Percentiles rank a stretch among this genome's conserved stretches.
Conservation (phyloP, 2,888 invertebrate genomes). For the Napeogenes inachia region DNA sequence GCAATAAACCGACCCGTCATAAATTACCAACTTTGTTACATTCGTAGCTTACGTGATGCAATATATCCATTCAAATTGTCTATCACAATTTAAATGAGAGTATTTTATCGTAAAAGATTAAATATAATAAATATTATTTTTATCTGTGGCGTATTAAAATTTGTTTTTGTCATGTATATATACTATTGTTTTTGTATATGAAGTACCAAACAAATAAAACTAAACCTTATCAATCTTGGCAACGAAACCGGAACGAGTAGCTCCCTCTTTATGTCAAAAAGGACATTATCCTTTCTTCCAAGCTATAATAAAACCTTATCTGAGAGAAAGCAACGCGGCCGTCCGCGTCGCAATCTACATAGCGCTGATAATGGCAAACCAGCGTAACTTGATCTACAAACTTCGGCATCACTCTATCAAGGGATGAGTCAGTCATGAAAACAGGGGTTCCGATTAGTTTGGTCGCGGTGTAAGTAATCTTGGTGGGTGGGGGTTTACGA, state of each 20-base stretch:
- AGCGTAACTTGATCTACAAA: conserved; percentile 43
- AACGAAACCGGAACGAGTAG: conserved; percentile 54
- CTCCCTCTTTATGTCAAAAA: conserved; percentile 65
- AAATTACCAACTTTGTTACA: conserved; percentile 72
- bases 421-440: conserved; percentile 55
- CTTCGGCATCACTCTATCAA: conserved; percentile 38
- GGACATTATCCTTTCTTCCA: conserved; percentile 75
- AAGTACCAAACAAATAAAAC: conserved; percentile 39
- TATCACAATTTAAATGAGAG: too few species aligned
- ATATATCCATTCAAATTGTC: neutral
- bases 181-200: conserved; percentile 11
- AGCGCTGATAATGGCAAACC: conserved; percentile 73
- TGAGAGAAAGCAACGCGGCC: conserved; percentile 65
- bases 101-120: too few species aligned
- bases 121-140: too few species aligned
- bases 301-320: conserved; percentile 70
- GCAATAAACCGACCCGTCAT: conserved; percentile 58
- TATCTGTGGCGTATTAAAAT: too few species aligned
- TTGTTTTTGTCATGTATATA: neutral
- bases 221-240: conserved; percentile 59
- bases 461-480: conserved; percentile 72
- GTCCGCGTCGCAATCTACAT: conserved; percentile 71
- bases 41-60: conserved; percentile 12
- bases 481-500: conserved; percentile 73
- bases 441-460: conserved; percentile 47